Evolutionary conservation across 2,888 invertebrate genomes (phyloP).

Genomic region (Diplazon laetatorius): DNA sequence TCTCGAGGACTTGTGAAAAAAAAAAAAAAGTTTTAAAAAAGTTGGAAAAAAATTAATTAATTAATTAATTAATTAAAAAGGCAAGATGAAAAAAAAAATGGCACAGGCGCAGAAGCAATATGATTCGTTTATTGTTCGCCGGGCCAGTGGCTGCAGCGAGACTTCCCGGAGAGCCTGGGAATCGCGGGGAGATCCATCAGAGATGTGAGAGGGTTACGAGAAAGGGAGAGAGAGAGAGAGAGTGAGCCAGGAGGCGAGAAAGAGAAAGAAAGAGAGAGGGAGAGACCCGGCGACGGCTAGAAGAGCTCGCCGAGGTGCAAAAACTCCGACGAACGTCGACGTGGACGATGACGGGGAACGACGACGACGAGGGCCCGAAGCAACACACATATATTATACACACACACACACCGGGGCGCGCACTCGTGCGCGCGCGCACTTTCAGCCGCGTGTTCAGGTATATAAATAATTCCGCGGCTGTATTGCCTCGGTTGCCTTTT

Average conservation of each 20-base stretch:
- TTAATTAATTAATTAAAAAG: neutral
- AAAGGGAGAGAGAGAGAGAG: neutral
- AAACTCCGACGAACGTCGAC: slow-evolving; percentile 22
- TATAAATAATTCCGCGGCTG: slow-evolving; percentile 66
- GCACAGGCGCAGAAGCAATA: neutral
- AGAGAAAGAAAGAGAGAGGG: neutral
- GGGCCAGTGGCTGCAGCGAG: neutral
- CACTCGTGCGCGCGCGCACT: slow-evolving; percentile 33
- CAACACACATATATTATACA: neutral
- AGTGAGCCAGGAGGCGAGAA: neutral
- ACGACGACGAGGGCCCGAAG: slow-evolving; percentile 20
- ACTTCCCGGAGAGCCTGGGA: neutral
- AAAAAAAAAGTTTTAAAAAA: neutral
- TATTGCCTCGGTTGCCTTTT: slow-evolving; percentile 67
- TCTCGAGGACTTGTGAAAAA: neutral
- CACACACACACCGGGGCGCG: slow-evolving; percentile 3
- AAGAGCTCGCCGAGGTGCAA: slow-evolving; percentile 2
- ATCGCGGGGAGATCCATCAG: neutral
- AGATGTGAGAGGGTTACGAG: neutral
- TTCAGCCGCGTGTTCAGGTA: slow-evolving; percentile 39
- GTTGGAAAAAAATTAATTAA: neutral
- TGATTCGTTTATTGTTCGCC: neutral
- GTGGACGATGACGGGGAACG: slow-evolving; percentile 23
- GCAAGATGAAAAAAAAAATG: neutral
- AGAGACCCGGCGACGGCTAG: neutral